Base-by-base conservation (phyloP, 2,113 vertebrate genomes). In the Thinocorus orbignyianus region DNA sequence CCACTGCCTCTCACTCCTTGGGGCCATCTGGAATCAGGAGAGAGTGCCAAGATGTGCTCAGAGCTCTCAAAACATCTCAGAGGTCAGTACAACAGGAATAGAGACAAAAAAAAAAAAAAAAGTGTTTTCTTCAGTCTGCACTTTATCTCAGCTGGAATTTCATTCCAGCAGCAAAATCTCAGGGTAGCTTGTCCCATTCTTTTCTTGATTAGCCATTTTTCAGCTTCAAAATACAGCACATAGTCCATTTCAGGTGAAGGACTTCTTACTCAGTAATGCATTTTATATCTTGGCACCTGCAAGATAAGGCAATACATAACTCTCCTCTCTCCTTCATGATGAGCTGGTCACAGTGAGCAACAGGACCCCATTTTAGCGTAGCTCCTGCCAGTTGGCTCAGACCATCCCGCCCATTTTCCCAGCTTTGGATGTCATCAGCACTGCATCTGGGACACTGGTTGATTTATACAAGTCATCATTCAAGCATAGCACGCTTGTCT, bases 121-220 rank as follows among this genome's bases (percentile, higher is more conserved):
- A 3, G 1, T 2, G 1, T 61, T 81, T 60, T 46, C 31, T 64
- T 81, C 48, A 37, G 30, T 30, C 37, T 39, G 39, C 13, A 25
- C 73, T 89, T 96, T 9, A 65, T 92, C 58, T 88, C 70, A 65
- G 8, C n/a, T 80, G 55, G 58, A 70, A 87, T 82, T 90, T 76
- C 42, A 77, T 57, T 73, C 79, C 66, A 89, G 42, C 54, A 91
- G 37, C 76, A 86, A 52, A 61, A 85, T 30, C 74, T 88, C 61
- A 54, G 33, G 71, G 71, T 31, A 77, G 44, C 26, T 15, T 30
- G 25, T 64, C 20, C 57, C 69, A 30, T 76, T 81, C 84, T 76
- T 76, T 39, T 9, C 22, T 70, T 69, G 7, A 44, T 19, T 41
- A 61, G 42, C 17, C 62, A 33, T 48, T 92, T 90, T 37, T 76